Percentiles rank a stretch among this genome's conserved stretches.
Evolutionary conservation across 2,113 vertebrate genomes (phyloP).

Genomic region (Gallinago undulata): DNA sequence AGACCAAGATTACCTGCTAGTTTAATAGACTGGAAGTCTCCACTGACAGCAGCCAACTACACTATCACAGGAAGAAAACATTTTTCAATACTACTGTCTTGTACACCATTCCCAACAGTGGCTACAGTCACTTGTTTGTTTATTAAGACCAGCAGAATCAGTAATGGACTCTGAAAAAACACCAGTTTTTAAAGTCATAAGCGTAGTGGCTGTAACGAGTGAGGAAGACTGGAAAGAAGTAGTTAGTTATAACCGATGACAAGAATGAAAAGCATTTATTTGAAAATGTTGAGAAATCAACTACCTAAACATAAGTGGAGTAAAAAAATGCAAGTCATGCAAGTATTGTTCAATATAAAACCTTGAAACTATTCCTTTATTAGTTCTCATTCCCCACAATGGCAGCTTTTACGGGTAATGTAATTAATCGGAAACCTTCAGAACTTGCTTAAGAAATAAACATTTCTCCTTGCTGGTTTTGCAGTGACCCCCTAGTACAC

Average conservation of each 20-base stretch:
- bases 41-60: not conserved
- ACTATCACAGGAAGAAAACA: not conserved
- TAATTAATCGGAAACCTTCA: not conserved
- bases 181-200: not conserved
- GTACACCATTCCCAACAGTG: not conserved
- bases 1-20: not conserved
- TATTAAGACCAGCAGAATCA: not conserved
- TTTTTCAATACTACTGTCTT: not conserved
- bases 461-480: not conserved
- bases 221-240: not conserved
- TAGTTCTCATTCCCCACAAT: not conserved
- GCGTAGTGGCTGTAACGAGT: not conserved
- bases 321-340: not conserved
- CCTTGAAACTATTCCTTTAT: not conserved
- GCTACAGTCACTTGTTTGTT: not conserved
- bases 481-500: not conserved
- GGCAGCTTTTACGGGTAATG: not conserved
- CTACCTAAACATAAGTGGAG: not conserved
- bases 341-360: not conserved
- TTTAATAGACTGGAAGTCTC: not conserved
- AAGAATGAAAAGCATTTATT: not conserved
- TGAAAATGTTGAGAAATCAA: not conserved
- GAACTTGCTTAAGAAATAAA: not conserved
- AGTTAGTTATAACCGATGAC: not conserved
- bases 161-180: not conserved